A percentile compares a stretch with the other conserved stretches of the same genome.
phyloP scores from a whole-genome alignment of 2,113 vertebrate genomes.

The Microtus richardsoni region DNA sequence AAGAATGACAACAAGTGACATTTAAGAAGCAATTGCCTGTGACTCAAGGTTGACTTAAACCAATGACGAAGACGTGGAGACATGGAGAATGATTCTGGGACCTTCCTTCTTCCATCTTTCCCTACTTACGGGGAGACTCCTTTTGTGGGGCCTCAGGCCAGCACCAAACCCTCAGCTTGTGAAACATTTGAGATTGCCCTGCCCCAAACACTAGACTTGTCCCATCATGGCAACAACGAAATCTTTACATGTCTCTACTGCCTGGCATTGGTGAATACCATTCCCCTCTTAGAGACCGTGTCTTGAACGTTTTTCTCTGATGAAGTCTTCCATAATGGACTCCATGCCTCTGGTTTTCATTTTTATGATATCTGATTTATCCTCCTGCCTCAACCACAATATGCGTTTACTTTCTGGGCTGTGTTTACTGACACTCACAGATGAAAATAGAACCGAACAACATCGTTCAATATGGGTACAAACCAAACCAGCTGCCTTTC shows the following conservation, averaged over 20 bases:
- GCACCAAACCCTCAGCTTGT: neutral
- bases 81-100: neutral
- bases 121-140: neutral
- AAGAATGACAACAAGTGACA: constrained; percentile 23
- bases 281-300: neutral
- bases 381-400: neutral
- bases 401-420: neutral
- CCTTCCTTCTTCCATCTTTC: neutral
- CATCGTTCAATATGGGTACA: neutral
- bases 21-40: neutral
- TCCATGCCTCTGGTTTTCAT: neutral
- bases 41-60: constrained; percentile 21
- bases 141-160: neutral
- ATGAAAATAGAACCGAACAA: neutral
- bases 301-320: neutral
- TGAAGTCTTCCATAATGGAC: neutral
- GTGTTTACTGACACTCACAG: neutral
- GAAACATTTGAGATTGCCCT: neutral
- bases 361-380: neutral
- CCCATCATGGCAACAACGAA: neutral
- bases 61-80: neutral
- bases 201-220: neutral
- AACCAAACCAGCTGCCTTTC: neutral
- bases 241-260: neutral
- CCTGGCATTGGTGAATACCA: neutral